Percentiles rank a stretch among this genome's conserved stretches.
phyloP scores from a whole-genome alignment of 2,797 vertebrate species.

The Menidia menidia region DNA sequence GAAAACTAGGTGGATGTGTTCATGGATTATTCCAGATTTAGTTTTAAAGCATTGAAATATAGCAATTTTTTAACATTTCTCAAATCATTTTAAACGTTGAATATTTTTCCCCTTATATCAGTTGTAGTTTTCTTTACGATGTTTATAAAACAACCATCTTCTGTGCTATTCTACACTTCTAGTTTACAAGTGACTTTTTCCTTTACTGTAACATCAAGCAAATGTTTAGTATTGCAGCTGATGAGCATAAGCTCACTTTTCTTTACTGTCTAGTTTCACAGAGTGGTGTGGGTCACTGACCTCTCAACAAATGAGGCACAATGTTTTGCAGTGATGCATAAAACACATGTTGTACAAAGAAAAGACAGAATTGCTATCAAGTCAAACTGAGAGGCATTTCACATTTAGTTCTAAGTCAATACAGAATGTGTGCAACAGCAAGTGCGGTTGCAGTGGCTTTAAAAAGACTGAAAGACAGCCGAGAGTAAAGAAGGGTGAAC shows the following conservation, averaged over 20 bases:
- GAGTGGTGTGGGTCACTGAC: constrained; percentile 43
- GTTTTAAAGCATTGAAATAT: too few relatives aligned
- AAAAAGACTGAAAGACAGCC: background rate
- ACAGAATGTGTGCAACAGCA: background rate
- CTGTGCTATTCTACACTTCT: constrained; percentile 28
- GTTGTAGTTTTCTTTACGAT: too few relatives aligned
- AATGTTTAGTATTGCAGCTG: background rate
- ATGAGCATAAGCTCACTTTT: constrained; percentile 8
- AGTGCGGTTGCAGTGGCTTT: background rate
- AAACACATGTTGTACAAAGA: constrained; percentile 51
- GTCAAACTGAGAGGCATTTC: background rate
- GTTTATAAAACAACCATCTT: constrained; percentile 6
- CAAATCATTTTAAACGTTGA: too few relatives aligned
- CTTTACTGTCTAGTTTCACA: constrained; percentile 45
- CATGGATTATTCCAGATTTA: too few relatives aligned
- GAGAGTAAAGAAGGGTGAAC: too few relatives aligned
- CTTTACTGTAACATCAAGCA: background rate
- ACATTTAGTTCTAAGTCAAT: background rate
- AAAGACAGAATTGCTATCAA: constrained; percentile 30
- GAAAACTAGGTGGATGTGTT: too few relatives aligned
- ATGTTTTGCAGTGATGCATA: constrained; percentile 34
- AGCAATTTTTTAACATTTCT: too few relatives aligned
- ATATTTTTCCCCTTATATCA: too few relatives aligned
- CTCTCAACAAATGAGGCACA: constrained; percentile 42
- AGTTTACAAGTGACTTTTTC: constrained; percentile 3